Evolutionary conservation across 2,113 vertebrate species (phyloP), one percentile per base, ranked within the genome.

Genomic region (Oryzias woworae): DNA sequence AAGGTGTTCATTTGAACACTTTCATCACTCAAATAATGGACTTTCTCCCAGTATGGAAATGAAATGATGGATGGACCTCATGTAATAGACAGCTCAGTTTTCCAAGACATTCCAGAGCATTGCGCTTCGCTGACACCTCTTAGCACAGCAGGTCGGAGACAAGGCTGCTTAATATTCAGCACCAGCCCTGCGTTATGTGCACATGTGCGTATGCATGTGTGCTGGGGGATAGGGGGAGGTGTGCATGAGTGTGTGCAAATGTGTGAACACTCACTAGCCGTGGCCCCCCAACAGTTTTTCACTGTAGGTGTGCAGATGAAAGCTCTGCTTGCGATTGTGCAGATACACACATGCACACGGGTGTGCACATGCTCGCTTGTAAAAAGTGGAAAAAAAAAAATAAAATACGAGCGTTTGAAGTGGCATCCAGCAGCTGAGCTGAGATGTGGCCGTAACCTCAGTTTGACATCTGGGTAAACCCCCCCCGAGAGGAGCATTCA

Each of bases 221-320:
- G 56, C 18, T 3, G 36, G 36, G 36, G 36, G 36, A 36, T 36
- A 36, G 36, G 36, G 36, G 36, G 36, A 36, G 36, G 36, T 36
- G 36, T 20, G 20, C 20, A 20, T 20, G 53, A 64, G 71, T 52
- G 65, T 15, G 3, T 44, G 43, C 43, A 44, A 49, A 58, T 43
- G 51, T 49, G 58, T 13, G 59, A 60, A 58, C 31, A 66, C 58
- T 75, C 51, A 44, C 68, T 66, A 73, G 58, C 60, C 52, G 52
- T 42, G 60, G 22, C 58, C 73, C 69, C 71, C 86, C 83, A 26
- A 74, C 59, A 1, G 85, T 51, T 68, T 72, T 66, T 74, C 81
- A 71, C 83, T 24, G 58, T 80, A 83, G 85, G 85, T 87, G 87
- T 72, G 69, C 75, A 87, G 83, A 89, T 89, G 80, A 87, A 89